Base-by-base conservation (phyloP, 2,888 invertebrate genomes). In the Agrotis segetum region DNA sequence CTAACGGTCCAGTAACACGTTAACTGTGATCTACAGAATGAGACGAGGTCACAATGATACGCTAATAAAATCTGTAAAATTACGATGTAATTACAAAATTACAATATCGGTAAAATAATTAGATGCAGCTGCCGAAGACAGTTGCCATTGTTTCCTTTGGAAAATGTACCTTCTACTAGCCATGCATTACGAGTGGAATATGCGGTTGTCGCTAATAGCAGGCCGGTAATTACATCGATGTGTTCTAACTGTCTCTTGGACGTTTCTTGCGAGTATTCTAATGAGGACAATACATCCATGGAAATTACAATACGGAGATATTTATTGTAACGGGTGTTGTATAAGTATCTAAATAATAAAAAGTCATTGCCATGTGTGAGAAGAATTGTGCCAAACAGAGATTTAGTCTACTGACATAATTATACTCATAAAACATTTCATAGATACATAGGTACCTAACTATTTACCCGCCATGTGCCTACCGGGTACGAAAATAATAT, bases 51-150 rank as follows among this genome's bases (percentile, higher is more conserved):
- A 83, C 85, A 88, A 91, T 90, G 89, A 90, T 85, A 90, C 88
- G 88, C 84, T 82, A 87, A 85, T 90, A 88, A 84, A 90, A 87
- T 83, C 80, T 86, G 85, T 77, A 87, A 89, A 88, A 88, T 87
- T 82, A 83, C 80, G 68, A 70, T 84, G 77, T 91, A 90, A 90
- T 91, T 91, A 90, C 83, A 83, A 86, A 90, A 90, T 91, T 90
- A 90, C 82, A 84, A 84, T 91, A 90, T 88, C 90, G 88, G 88
- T 89, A 88, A 87, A 81, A 75, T 85, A 83, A 83, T 88, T 84
- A 82, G 78, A 79, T 78, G 77, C 82, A 83, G 75, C 65, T 68
- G 84, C 60, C 53, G 55, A 67, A 21, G 52, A 44, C 40, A 34
- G 21, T 21, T 56, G 59, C 34, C 13, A 84, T 81, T 81, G 81